Base-by-base conservation (phyloP, 2,888 invertebrate genomes). In the Argyra leucocephala region DNA sequence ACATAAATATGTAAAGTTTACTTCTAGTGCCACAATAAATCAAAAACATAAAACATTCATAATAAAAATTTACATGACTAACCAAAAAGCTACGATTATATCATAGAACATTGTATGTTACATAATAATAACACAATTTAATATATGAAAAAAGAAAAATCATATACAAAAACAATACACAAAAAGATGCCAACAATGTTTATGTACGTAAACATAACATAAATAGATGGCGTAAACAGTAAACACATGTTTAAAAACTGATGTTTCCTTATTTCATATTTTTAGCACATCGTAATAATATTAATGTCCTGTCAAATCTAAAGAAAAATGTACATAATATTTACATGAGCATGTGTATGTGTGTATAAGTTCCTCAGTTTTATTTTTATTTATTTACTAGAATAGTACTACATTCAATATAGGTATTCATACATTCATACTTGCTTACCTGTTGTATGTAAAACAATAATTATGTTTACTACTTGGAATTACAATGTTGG, bases 241-340 rank as follows among this genome's bases (percentile, higher is more conserved):
- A 48, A 48, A 48, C 48, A 48, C 48, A 48, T 18, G 48, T 18
- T 48, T 48, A 2, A 48, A 48, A 48, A n/a, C 48, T 48, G 48
- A 12, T 48, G 15, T n/a, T 48, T n/a, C 18, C 18, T 18, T 48
- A 48, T 48, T 48, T 48, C 15, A 48, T 48, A 48, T 48, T 48
- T 48, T 48, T 18, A 48, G 48, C 48, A 48, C 48, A 48, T 48
- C 48, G 48, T 48, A 48, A 48, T 48, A 48, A 48, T 48, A 48
- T 48, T 48, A 48, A 48, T 48, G 48, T 48, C 48, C 48, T 48
- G 48, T 48, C 48, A 48, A 48, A 48, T 48, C 9, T 48, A 48
- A 37, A 15, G 3, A 15, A 37, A 37, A 37, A 37, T 10, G 5
- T 37, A 37, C 15, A 12, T 31, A 12, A 48, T 48, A 9, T n/a